phyloP scores from a whole-genome alignment of 2,888 invertebrate species.

The Biston stratarius region DNA sequence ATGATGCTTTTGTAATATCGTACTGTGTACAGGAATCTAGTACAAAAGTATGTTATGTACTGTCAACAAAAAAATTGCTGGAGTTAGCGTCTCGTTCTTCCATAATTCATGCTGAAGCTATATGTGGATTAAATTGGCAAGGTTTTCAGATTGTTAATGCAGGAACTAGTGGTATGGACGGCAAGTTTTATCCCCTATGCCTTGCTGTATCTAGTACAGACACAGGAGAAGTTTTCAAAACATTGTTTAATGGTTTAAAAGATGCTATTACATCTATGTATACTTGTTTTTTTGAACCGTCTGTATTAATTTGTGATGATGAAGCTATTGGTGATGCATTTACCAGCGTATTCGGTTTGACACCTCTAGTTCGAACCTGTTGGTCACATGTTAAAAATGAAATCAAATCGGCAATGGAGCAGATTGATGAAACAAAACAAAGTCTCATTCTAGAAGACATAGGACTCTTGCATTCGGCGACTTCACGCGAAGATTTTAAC shows the following conservation, averaged over 20 bases:
- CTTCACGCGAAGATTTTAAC: not conserved
- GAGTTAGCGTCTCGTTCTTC: not conserved
- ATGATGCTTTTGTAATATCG: slow-evolving; percentile 7
- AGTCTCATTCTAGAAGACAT: slow-evolving; percentile 2
- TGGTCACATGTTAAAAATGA: slow-evolving; percentile 5
- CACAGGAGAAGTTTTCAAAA: slow-evolving; percentile 8
- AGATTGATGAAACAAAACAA: slow-evolving; percentile 3
- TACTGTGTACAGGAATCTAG: slow-evolving; percentile 5
- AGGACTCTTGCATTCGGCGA: not conserved
- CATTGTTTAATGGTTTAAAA: slow-evolving; percentile 3
- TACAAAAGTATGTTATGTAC: slow-evolving; percentile 6
- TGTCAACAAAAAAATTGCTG: slow-evolving; percentile 5
- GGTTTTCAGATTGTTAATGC: not conserved
- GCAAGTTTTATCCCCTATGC: slow-evolving; percentile 8
- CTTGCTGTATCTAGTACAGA: slow-evolving; percentile 2
- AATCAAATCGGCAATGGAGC: not conserved
- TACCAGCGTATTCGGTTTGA: not conserved
- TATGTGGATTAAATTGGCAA: not conserved
- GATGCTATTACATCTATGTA: not conserved
- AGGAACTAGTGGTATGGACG: not conserved
- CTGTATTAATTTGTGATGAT: not conserved
- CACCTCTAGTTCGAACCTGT: not conserved
- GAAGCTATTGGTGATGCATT: slow-evolving; percentile 4
- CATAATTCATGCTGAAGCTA: slow-evolving; percentile 1
- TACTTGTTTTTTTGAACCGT: slow-evolving; percentile 6